Evolutionary conservation across 2,797 vertebrate genomes (phyloP), one percentile per base, ranked within the genome.

Genomic region (Scarus forsteni): DNA sequence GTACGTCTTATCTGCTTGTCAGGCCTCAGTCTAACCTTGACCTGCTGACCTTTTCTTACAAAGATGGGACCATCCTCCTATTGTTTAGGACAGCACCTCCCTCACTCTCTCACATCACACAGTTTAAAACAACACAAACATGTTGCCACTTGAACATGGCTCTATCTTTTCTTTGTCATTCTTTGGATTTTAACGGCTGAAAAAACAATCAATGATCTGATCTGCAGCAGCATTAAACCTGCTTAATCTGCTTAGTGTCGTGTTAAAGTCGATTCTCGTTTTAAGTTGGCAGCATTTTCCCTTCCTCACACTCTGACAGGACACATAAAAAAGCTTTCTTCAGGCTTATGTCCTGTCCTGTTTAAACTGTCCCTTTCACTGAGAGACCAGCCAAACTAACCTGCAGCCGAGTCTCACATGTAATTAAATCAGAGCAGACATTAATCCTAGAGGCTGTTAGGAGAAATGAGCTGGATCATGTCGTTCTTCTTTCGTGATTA

Each of bases 11-110:
- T 94, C 91, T 89, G 84, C 13, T 12, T 27, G 73, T 79, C 42
- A 40, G 43, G 67, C 83, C 67, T 84, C 66, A 71, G 62, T 88
- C 65, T 85, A 80, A 88, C 92, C 90, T 88, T 94, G 92, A 93
- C 89, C 87, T 43, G 36, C 51, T 60, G 69, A 74, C 56, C 40
- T 53, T 49, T 66, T 59, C 64, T 61, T 57, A 89, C 73, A 27
- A 59, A 60, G 73, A 75, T 77, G 81, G 67, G 87, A 86, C 77
- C 88, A 91, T 91, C 92, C 92, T 93, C 77, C 83, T 67, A 93
- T 95, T 95, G 94, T 94, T 86, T 75, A 77, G 61, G 19, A 39
- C 15, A 15, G 6, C 9, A 3, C 43, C 42, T 60, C 6, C 49
- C 53, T 15, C 27, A 58, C 16, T 51, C 51, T 7, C 18, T 62